These are phyloP conservation scores for Aphelenchoides fujianensis DNA, from an alignment of 1,140 invertebrate species.

Conservation along the genomic window DNA sequence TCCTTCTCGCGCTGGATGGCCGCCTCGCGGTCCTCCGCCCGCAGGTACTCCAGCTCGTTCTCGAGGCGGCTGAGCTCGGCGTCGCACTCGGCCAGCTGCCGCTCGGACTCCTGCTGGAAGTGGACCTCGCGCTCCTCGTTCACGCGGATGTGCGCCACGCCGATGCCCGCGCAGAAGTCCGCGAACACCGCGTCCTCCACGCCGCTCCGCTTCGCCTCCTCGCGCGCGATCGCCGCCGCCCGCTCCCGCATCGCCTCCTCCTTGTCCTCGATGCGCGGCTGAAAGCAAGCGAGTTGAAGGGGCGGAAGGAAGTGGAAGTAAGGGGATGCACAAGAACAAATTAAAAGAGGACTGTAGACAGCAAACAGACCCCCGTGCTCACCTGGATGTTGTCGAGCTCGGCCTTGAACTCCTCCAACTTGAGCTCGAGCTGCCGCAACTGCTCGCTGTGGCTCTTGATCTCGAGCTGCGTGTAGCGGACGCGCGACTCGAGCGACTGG, in stretches of 20 bases:
- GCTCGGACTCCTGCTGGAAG: slow-evolving; percentile 90
- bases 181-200: slow-evolving; percentile 94
- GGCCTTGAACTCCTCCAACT: slow-evolving; percentile 70
- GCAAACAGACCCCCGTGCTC: no score
- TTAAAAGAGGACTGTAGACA: not conserved
- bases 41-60: slow-evolving; percentile 29
- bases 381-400: slow-evolving; percentile 76
- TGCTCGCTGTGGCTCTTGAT: no score
- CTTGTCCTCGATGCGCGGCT: slow-evolving; percentile 73
- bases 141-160: slow-evolving; percentile 92
- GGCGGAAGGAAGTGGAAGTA: no score
- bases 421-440: slow-evolving; percentile 68
- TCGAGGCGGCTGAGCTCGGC: slow-evolving; percentile 77
- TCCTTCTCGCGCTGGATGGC: slow-evolving; percentile 31
- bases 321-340: no score
- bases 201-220: slow-evolving; percentile 91
- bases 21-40: slow-evolving; percentile 62
- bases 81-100: slow-evolving; percentile 90
- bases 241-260: slow-evolving; percentile 75
- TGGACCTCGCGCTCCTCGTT: slow-evolving; percentile 93
- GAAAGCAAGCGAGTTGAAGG: slow-evolving; percentile 21
- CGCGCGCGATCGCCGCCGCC: slow-evolving; percentile 82
- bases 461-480: slow-evolving; percentile 75
- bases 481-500: slow-evolving; percentile 85
- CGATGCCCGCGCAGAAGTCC: slow-evolving; percentile 86